Evolutionary conservation across 2,888 invertebrate species (phyloP), one percentile per base, ranked within the genome.

Genomic region (Pelosia muscerda): DNA sequence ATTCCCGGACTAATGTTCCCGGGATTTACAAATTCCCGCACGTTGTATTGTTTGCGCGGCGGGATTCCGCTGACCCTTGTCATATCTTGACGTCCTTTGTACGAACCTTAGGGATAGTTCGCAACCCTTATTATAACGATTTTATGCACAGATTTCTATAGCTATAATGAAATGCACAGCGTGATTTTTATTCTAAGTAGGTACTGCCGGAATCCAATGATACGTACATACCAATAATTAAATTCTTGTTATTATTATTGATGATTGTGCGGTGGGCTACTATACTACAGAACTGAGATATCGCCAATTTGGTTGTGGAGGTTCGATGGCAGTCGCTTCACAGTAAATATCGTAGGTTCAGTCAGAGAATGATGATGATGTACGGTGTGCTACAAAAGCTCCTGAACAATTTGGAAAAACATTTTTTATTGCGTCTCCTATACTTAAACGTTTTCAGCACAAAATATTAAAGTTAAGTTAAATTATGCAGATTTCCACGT

Each of bases 11-110:
- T 82, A 80, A 57, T 57, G 26, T 28, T 57, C 26, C 57, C 28
- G 66, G 58, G 59, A 79, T 80, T 81, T 78, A 81, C 78, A 74
- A 80, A 81, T 79, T 75, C 74, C 65, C 71, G 59, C 72, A 58
- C 58, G 58, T 63, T 69, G 73, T 76, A 77, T 79, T 84, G 81
- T 86, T 81, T 78, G 75, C 66, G 68, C 60, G 70, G 65, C 55
- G 68, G 73, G 67, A 73, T 65, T 68, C 68, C 68, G 66, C 56
- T 65, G 69, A 86, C 86, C 86, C 86, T 84, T 75, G 78, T 86
- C 86, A 76, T 72, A 63, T 63, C 76, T 75, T 77, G 83, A 81
- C 80, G 73, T 68, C 64, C 42, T 62, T 53, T 54, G 65, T 72
- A 63, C 69, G 73, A 67, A 62, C 60, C 58, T 75, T 76, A 74